phyloP scores from a whole-genome alignment of 35 echinoderm and acorn worm species.

The Stichopus chloronotus region DNA sequence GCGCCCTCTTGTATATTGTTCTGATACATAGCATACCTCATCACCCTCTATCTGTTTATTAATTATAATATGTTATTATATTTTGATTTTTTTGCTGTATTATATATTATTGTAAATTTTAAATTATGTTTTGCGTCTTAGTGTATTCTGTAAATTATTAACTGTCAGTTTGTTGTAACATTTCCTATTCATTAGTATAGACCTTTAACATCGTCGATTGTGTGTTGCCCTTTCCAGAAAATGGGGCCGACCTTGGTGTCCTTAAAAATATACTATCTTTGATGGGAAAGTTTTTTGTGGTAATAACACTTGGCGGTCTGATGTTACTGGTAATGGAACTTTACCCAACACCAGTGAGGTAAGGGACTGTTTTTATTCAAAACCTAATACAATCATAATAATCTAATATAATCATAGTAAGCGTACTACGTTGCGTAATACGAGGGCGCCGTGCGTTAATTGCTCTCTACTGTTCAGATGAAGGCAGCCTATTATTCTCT shows the following conservation, averaged over 20 bases:
- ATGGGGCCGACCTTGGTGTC: conserved; percentile 4
- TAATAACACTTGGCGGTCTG: neutral
- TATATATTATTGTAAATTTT: neutral
- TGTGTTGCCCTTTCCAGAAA: neutral
- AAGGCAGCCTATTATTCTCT: too few species aligned
- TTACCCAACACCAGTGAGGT: conserved; percentile 31
- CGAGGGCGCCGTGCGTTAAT: too few species aligned
- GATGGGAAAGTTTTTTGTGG: conserved; percentile 31
- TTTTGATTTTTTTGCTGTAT: neutral
- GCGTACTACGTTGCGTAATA: too few species aligned
- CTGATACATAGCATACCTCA: too few species aligned
- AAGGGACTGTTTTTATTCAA: neutral
- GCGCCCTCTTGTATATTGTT: too few species aligned
- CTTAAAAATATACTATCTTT: neutral
- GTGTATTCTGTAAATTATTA: neutral
- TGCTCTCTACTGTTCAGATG: too few species aligned
- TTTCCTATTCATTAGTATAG: neutral
- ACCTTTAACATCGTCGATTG: neutral
- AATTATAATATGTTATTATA: too few species aligned
- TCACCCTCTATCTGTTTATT: too few species aligned
- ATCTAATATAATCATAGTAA: too few species aligned
- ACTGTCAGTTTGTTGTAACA: neutral
- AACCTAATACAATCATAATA: neutral
- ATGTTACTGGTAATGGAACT: conserved; percentile 29
- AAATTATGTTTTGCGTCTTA: neutral